Conservation (phyloP, 2,113 vertebrate species). For the Pterocles orientalis region DNA sequence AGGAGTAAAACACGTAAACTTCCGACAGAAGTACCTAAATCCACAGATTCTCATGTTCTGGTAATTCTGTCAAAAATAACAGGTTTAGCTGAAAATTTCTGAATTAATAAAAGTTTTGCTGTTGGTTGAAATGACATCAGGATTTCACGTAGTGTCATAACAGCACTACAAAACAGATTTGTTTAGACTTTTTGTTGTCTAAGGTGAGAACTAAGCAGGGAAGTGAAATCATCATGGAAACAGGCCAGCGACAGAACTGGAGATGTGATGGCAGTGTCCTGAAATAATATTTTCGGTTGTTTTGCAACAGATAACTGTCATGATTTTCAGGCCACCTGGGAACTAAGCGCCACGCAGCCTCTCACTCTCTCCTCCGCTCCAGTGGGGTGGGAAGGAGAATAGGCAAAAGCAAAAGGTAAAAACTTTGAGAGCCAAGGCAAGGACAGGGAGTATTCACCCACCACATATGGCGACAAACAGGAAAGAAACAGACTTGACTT, state of each 20-base stretch:
- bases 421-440: too few relatives aligned
- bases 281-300: neutral
- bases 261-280: accelerated
- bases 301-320: too few relatives aligned
- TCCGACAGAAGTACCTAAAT: neutral
- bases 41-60: neutral
- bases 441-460: too few relatives aligned
- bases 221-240: neutral
- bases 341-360: too few relatives aligned
- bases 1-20: neutral
- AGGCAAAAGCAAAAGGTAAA: too few relatives aligned
- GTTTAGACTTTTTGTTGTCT: neutral
- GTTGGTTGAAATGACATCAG: neutral
- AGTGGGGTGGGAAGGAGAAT: too few relatives aligned
- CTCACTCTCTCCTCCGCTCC: too few relatives aligned
- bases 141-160: neutral
- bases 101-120: neutral
- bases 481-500: too few relatives aligned
- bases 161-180: neutral
- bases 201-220: neutral
- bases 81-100: neutral
- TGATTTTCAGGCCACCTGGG: too few relatives aligned
- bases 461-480: too few relatives aligned
- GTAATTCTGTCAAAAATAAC: neutral
- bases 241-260: neutral